Base-by-base conservation (phyloP, 2,888 invertebrate species). In the Teleiodes luculella region DNA sequence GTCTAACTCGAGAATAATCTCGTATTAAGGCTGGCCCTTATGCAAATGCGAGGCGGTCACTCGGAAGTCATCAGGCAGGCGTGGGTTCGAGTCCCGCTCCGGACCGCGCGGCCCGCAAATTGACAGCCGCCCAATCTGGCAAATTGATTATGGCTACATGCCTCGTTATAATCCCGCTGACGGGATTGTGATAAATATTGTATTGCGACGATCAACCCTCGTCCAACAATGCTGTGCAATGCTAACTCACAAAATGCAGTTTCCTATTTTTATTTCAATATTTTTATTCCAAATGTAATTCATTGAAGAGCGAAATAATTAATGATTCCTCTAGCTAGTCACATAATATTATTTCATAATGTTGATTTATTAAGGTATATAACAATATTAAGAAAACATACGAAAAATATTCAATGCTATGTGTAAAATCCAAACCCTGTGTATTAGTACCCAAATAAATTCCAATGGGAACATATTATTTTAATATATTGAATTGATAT, bases 11-110 rank as follows among this genome's bases (percentile, higher is more conserved):
- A 79, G 80, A 81, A 83, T 87, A 86, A 88, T 87, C 82, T 80
- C 82, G 77, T 83, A 86, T 87, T 86, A 82, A 80, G 78, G 76
- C 77, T 74, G 75, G 78, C 81, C 87, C 83, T 88, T 87, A 87
- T 88, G 87, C 87, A 86, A 88, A 88, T 86, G 74, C 70, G 73
- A 74, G 73, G 82, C 86, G 86, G 86, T 84, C 86, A 86, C 78
- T 86, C 83, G 86, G 84, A 87, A 88, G 86, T 87, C 84, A 85
- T 85, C 84, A 82, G 65, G 66, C 64, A 62, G 58, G 57, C 60
- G 57, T 60, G 57, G 59, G 55, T 33, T 35, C 49, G 57, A 58
- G 57, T 59, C 59, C 56, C 56, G 54, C 57, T 58, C 58, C 55
- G 57, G 54, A 46, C 48, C 52, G 50, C 35, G 14, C 58, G 55